Conservation (phyloP, 2,113 vertebrate species). For the Festucalex cinctus region DNA sequence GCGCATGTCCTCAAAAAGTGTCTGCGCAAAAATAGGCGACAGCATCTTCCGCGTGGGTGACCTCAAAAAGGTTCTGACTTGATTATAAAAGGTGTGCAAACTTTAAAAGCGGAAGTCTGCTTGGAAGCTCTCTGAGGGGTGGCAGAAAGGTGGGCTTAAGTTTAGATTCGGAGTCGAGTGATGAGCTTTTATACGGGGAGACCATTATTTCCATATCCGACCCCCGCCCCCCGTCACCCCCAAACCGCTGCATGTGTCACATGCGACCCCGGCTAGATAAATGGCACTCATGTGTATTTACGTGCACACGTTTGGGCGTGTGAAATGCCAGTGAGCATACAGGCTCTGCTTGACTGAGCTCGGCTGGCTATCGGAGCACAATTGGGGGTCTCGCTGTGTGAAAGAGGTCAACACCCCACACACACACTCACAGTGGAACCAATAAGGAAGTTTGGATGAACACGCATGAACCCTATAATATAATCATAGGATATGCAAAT, state of each 20-base stretch:
- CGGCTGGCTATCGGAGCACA: conserved; percentile 65
- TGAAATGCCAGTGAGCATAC: conserved; percentile 94
- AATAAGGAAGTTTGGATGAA: conserved; percentile 63
- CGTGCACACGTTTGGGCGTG: conserved; percentile 56
- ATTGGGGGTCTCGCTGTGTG: conserved; percentile 67
- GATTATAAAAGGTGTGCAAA: conserved; percentile 69
- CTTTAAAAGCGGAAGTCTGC: conserved; percentile 90
- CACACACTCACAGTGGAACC: conserved; percentile 24
- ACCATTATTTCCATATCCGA: conserved; percentile 55
- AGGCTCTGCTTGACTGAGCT: conserved; percentile 82
- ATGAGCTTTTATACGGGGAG: conserved; percentile 31
- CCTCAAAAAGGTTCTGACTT: conserved; percentile 66
- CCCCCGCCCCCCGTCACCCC: neutral
- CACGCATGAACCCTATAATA: conserved; percentile 41
- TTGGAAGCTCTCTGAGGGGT: conserved; percentile 68
- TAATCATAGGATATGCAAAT: conserved; percentile 58
- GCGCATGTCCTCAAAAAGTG: conserved; percentile 54
- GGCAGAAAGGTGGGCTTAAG: conserved; percentile 17
- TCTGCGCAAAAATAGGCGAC: conserved; percentile 75
- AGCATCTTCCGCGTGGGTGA: conserved; percentile 59
- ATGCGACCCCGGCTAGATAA: conserved; percentile 62
- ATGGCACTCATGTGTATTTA: conserved; percentile 64
- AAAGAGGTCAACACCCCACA: conserved; percentile 59
- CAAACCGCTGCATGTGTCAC: conserved; percentile 6
- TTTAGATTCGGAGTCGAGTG: conserved; percentile 13